phyloP scores from a whole-genome alignment of 2,113 vertebrate species.

The Gobio gobio region DNA sequence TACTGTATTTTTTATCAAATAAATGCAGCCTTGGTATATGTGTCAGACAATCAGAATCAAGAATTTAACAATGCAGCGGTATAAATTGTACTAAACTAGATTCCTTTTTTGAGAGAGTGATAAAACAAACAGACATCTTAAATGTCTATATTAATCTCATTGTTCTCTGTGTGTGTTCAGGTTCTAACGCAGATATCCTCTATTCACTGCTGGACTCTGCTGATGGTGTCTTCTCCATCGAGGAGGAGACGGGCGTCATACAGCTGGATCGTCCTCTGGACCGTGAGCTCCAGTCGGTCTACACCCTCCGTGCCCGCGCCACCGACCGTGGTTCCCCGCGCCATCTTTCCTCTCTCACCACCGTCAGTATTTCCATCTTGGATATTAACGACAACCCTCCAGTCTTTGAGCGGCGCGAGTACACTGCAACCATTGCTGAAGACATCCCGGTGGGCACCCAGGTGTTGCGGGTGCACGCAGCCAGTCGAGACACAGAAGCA shows the following conservation, averaged over 20 bases:
- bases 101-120: no score
- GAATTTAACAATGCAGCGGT: not conserved
- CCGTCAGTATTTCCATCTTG: constrained; percentile 85
- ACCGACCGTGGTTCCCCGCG: constrained; percentile 86
- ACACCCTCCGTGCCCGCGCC: constrained; percentile 83
- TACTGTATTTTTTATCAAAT: no score
- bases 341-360: constrained; percentile 79
- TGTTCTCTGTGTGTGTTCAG: constrained; percentile 65
- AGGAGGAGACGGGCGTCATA: constrained; percentile 87
- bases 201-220: constrained; percentile 86
- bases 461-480: constrained; percentile 89
- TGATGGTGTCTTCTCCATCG: constrained; percentile 91
- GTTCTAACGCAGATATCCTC: constrained; percentile 83
- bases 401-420: constrained; percentile 93
- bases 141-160: not conserved
- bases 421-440: constrained; percentile 84
- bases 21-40: not conserved
- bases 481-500: constrained; percentile 88
- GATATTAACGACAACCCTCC: constrained; percentile 98
- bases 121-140: not conserved
- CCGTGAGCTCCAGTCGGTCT: constrained; percentile 84
- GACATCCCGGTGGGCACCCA: constrained; percentile 83
- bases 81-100: no score
- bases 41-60: not conserved
- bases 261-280: constrained; percentile 87